These are phyloP conservation scores for Deroptyus accipitrinus DNA, from an alignment of 2,113 vertebrate species.

Conservation along the genomic window DNA sequence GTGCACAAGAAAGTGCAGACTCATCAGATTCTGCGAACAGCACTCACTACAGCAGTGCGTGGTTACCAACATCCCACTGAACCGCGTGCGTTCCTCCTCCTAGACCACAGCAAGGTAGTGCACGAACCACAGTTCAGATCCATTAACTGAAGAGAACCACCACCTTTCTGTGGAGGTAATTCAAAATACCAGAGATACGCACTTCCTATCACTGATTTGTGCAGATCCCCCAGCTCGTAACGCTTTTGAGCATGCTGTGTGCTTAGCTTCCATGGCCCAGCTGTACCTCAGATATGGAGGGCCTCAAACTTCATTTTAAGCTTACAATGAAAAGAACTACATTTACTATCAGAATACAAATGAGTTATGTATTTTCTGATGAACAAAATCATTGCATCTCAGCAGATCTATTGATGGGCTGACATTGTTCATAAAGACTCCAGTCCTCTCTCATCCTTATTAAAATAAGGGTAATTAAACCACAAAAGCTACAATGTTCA, in stretches of 20 bases:
- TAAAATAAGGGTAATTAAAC: neutral
- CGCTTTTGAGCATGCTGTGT: neutral
- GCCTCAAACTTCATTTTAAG: neutral
- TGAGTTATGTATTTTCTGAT: neutral
- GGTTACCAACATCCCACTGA: neutral
- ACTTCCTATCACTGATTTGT: neutral
- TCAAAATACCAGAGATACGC: neutral
- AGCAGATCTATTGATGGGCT: neutral
- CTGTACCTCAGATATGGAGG: neutral
- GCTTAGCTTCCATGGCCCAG: neutral
- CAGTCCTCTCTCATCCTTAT: neutral
- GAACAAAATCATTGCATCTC: neutral
- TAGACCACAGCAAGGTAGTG: neutral
- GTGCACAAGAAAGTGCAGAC: rapidly evolving
- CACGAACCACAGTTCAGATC: neutral
- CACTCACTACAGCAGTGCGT: neutral
- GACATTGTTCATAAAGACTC: neutral
- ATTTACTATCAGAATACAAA: neutral
- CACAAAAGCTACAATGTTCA: neutral
- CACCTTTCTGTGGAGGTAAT: neutral
- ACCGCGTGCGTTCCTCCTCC: neutral
- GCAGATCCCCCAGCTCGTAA: neutral
- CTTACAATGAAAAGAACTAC: neutral
- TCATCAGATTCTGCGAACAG: rapidly evolving
- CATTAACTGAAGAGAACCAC: neutral